Conservation (phyloP, 2,113 vertebrate species). For the Xyrauchen texanus region DNA sequence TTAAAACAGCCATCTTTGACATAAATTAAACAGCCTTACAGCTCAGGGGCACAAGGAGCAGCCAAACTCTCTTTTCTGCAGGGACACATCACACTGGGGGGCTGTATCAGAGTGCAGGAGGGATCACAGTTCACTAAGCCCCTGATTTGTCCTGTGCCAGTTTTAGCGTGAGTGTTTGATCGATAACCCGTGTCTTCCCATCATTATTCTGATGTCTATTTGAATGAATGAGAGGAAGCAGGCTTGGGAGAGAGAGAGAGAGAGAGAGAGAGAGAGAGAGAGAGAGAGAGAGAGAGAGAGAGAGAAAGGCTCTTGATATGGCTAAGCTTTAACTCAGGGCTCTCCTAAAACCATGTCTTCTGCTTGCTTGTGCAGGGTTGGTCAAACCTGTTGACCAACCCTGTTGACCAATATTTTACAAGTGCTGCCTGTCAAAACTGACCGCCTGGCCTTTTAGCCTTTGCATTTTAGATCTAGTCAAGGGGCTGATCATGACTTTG, state of each 20-base stretch:
- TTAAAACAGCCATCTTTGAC: slow-evolving; percentile 34
- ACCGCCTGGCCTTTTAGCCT: slow-evolving; percentile 1
- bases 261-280: neutral
- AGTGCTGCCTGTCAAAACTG: slow-evolving; percentile 7
- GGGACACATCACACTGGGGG: slow-evolving; percentile 27
- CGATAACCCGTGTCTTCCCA: slow-evolving; percentile 36
- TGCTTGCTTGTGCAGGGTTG: slow-evolving; percentile 8
- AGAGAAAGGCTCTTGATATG: slow-evolving; percentile 9
- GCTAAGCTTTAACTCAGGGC: neutral
- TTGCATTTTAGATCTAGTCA: slow-evolving; percentile 19
- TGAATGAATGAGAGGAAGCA: slow-evolving; percentile 36
- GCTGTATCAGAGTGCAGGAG: slow-evolving; percentile 17
- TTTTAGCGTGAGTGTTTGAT: slow-evolving; percentile 28
- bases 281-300: slow-evolving; percentile 7
- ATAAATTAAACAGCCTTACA: slow-evolving; percentile 30
- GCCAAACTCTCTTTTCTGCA: slow-evolving; percentile 8
- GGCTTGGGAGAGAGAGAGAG: neutral
- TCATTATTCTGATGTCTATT: slow-evolving; percentile 46
- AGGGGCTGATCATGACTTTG: neutral
- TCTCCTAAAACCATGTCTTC: neutral
- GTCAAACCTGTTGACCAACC: slow-evolving; percentile 47
- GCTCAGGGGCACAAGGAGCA: slow-evolving; percentile 28
- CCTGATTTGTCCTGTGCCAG: slow-evolving; percentile 33
- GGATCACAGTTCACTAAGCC: slow-evolving; percentile 23
- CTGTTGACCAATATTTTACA: slow-evolving; percentile 14